phyloP scores from a whole-genome alignment of 1,140 invertebrate species.

The Pseudachorutes palmiensis region DNA sequence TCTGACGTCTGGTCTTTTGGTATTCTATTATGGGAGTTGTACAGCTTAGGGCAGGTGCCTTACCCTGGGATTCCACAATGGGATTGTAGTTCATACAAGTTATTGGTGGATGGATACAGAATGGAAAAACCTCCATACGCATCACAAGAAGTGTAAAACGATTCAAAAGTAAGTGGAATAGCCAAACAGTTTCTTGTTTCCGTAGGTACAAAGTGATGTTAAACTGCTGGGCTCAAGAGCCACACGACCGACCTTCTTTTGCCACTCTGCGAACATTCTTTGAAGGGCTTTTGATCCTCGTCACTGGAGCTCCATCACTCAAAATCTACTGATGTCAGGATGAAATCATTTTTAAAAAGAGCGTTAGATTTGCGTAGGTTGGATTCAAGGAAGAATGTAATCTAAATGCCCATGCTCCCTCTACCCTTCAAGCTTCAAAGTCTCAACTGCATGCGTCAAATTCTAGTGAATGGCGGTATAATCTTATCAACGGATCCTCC shows the following conservation, averaged over 20 bases:
- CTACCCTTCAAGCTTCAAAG: too few species aligned
- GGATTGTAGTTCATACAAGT: constrained; percentile 46
- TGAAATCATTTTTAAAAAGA: too few species aligned
- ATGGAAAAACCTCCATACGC: constrained; percentile 43
- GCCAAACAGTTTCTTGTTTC: neutral
- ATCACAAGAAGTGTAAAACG: neutral
- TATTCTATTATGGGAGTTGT: constrained; percentile 46
- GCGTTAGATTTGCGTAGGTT: too few species aligned
- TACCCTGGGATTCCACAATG: constrained; percentile 44
- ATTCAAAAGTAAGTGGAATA: constrained; percentile 26
- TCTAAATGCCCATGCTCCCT: too few species aligned
- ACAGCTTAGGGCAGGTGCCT: constrained; percentile 42
- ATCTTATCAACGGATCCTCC: too few species aligned
- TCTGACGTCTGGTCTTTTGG: constrained; percentile 49
- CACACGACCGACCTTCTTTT: neutral
- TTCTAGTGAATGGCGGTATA: too few species aligned
- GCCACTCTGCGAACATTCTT: neutral
- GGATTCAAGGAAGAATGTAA: too few species aligned
- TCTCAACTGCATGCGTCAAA: too few species aligned
- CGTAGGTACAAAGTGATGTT: neutral
- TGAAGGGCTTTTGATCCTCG: neutral
- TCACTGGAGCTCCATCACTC: neutral
- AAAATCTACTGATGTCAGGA: neutral
- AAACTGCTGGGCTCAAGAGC: neutral
- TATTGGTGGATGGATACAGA: constrained; percentile 45